Evolutionary conservation across 2,113 vertebrate species (phyloP), one percentile per base, ranked within the genome.

Genomic region (Merops nubicus): DNA sequence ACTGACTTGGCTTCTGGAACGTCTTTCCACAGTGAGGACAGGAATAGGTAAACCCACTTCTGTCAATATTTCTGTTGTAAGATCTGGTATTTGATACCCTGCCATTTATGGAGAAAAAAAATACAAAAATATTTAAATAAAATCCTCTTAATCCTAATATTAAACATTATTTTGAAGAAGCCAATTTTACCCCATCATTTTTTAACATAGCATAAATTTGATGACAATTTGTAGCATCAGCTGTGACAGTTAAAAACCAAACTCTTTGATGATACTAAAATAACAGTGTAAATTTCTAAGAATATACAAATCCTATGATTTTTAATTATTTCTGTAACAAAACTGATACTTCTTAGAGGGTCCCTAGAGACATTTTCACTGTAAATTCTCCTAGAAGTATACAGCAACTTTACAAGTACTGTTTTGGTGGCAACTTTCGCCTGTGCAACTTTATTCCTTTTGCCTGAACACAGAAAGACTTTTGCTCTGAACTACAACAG

Each of bases 21-120:
- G 99, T 99, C 93, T 99, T 99, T 60, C 99, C 99, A 50, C 99
- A 99, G 96, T 99, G 99, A 36, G 99, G 99, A 97, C 99, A 99
- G 12, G 98, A 99, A 95, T 99, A 99, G 5, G 99, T 99, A 97
- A 99, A 99, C 12, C 99, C 98, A 83, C 99, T 99, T 91, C 99
- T 98, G 96, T 99, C 99, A 26, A 99, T 98, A 88, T 98, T 99
- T 97, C 99, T 99, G 88, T 99, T 99, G 67, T 99, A 99, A 88
- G 99, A 99, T 96, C 99, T 99, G n/a, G 99, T 98, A 92, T 97
- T 98, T 26, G 98, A 97, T 64, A 99, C 97, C 93, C 99, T 99
- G 88, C 9, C 28, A 51, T 81, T 34, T 59, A 8, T n/a, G n/a
- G n/a, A 50, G 63, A 23, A 7, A 60, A 38, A 5, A 11, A 51